A percentile compares a stretch with the other conserved stretches of the same genome.
Conservation (phyloP, 92 coral and sea anemone genomes). For the Anthopleura xanthogrammica region DNA sequence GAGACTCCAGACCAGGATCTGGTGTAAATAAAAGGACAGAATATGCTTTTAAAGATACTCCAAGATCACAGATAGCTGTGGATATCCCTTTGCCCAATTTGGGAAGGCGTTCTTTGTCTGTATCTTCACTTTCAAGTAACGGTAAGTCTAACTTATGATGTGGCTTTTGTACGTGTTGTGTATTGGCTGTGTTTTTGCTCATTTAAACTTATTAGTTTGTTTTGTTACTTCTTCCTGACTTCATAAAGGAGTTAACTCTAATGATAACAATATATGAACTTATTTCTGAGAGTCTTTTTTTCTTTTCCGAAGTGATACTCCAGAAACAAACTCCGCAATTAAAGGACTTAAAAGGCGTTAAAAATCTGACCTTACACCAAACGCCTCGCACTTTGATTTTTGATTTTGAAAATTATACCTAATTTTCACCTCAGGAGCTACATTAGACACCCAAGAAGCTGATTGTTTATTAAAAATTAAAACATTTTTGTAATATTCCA, state of each 20-base stretch:
- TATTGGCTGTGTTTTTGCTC: not conserved
- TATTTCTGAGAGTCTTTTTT: not conserved
- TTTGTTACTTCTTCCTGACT: not conserved
- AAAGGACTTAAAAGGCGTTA: not conserved
- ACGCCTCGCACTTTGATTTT: not conserved
- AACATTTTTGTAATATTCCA: not conserved
- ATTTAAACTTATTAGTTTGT: not conserved
- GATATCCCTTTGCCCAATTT: slow-evolving; percentile 40
- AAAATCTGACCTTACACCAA: not conserved
- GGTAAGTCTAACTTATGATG: slow-evolving; percentile 55
- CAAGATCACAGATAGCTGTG: slow-evolving; percentile 30
- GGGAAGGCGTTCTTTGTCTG: slow-evolving; percentile 60
- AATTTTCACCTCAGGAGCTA: not conserved
- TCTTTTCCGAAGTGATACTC: not conserved
- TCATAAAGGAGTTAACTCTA: not conserved
- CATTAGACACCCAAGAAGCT: not conserved
- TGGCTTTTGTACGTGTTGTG: too few relatives aligned
- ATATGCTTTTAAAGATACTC: slow-evolving; percentile 11
- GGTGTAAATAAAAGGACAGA: slow-evolving; percentile 47
- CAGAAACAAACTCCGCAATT: not conserved
- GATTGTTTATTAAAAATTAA: not conserved
- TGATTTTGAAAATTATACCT: not conserved
- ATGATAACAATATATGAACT: not conserved
- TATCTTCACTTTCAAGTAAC: slow-evolving; percentile 48
- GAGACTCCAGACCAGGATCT: slow-evolving; percentile 58